A percentile compares a stretch with the other conserved stretches of the same genome.
phyloP scores from a whole-genome alignment of 2,797 vertebrate species.

The Pitangus sulphuratus region DNA sequence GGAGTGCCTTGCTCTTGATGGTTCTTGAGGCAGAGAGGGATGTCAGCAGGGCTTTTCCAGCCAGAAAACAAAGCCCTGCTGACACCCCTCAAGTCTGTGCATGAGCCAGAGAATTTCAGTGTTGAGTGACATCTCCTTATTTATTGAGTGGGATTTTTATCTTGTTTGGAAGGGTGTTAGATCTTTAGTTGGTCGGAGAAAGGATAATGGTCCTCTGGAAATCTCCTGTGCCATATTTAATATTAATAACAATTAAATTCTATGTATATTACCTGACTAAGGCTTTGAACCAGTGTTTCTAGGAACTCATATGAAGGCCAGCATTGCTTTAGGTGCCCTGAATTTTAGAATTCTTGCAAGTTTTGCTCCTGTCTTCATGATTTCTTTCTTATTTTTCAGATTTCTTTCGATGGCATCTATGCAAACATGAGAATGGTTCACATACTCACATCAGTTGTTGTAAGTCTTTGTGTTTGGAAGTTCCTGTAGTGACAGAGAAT shows the following conservation, averaged over 20 bases:
- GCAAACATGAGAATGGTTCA: slow-evolving; percentile 99
- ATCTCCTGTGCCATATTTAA: neutral
- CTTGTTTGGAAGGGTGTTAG: neutral
- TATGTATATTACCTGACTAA: neutral
- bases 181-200: neutral
- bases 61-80: neutral
- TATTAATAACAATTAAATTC: neutral
- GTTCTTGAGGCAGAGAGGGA: neutral
- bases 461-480: slow-evolving; percentile 77
- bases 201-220: neutral
- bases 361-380: neutral
- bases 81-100: neutral
- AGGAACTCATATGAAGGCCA: neutral
- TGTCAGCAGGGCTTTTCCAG: neutral
- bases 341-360: neutral
- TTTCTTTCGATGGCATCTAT: slow-evolving; percentile 98
- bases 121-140: neutral
- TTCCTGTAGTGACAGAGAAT: neutral
- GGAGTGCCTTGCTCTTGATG: neutral
- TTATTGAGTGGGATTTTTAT: neutral
- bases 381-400: slow-evolving; percentile 76
- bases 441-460: slow-evolving; percentile 97
- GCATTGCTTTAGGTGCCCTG: neutral
- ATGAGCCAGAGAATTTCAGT: neutral
- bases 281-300: neutral